Evolutionary conservation across 2,797 vertebrate species (phyloP).

Genomic region (Falco novaeseelandiae): DNA sequence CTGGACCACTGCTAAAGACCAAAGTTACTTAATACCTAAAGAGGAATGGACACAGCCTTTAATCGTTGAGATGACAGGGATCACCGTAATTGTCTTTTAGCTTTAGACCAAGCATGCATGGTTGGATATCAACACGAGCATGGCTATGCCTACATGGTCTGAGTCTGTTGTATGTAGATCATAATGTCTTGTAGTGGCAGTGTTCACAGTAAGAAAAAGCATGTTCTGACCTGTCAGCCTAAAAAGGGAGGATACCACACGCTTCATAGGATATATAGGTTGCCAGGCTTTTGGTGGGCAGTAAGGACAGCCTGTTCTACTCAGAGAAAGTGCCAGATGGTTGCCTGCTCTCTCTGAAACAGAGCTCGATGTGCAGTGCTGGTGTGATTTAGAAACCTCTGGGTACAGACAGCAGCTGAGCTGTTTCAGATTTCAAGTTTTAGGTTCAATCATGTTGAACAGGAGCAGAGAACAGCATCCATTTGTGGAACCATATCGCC

Average conservation of each 20-base stretch:
- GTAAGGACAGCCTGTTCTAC: background rate
- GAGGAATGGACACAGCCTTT: background rate
- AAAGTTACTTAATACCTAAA: background rate
- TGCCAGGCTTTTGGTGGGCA: background rate
- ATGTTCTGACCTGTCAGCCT: background rate
- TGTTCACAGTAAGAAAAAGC: background rate
- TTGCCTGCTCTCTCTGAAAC: background rate
- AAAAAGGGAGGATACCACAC: no score
- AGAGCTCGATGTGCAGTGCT: background rate
- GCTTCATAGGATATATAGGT: background rate
- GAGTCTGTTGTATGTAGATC: background rate
- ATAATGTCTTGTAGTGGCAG: background rate
- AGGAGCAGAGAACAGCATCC: fast-evolving
- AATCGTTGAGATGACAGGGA: background rate
- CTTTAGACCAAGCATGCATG: background rate
- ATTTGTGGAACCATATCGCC: background rate
- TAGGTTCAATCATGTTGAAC: background rate
- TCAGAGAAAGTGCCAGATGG: background rate
- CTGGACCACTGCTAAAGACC: background rate
- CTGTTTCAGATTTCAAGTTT: background rate
- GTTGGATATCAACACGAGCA: background rate
- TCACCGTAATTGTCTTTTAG: background rate
- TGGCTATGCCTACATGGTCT: background rate
- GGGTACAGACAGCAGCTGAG: background rate
- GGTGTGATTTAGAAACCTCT: background rate